Conservation (phyloP, 2,797 vertebrate species). For the Anguilla pacifica region DNA sequence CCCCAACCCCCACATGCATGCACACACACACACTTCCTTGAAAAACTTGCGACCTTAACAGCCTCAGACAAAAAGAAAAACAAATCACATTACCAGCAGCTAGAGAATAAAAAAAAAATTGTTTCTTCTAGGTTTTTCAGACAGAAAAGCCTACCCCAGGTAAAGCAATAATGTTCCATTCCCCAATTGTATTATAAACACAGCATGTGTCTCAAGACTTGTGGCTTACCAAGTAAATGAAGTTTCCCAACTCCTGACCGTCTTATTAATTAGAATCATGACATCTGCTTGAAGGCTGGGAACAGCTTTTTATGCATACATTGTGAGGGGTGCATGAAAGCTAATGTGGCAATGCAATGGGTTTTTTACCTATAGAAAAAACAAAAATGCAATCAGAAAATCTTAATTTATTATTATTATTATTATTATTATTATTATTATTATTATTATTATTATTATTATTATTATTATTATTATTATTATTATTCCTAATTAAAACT, state of each 20-base stretch:
- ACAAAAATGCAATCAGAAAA: conserved; percentile 73
- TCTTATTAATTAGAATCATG: conserved; percentile 61
- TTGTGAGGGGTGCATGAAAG: conserved; percentile 79
- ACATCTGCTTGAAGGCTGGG: conserved; percentile 44
- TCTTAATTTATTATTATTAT: conserved; percentile 48
- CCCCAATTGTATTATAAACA: conserved; percentile 14
- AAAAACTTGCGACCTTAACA: not conserved
- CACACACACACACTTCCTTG: not conserved
- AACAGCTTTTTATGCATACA: conserved; percentile 62
- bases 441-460: not conserved
- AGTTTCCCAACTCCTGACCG: conserved; percentile 27
- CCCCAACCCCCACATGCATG: no score
- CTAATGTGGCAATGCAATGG: conserved; percentile 76
- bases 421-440: not conserved
- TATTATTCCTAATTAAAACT: no score
- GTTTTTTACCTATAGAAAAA: conserved; percentile 79
- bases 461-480: not conserved
- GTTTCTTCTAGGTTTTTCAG: not conserved
- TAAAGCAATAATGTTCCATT: conserved; percentile 11
- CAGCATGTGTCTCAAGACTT: not conserved
- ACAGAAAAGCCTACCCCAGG: not conserved
- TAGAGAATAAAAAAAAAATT: conserved; percentile 7
- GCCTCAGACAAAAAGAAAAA: not conserved
- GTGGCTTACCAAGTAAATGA: conserved; percentile 28
- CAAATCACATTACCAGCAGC: not conserved